Conservation (phyloP, 2,888 invertebrate species). For the Polymixis flavicincta region DNA sequence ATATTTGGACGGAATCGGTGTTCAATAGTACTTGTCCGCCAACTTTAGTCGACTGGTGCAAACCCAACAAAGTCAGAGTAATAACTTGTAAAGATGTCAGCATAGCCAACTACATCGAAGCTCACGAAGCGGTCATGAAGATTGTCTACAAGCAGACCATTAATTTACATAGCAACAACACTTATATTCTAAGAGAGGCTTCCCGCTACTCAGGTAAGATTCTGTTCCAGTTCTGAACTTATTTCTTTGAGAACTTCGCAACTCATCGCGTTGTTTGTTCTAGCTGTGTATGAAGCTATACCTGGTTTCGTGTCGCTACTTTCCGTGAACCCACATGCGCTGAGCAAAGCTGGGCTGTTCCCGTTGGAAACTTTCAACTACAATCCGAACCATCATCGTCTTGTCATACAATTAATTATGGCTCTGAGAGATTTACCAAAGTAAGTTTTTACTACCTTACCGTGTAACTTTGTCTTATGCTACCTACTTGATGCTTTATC, state of each 20-base stretch:
- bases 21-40: conserved; percentile 87
- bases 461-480: conserved; percentile 6
- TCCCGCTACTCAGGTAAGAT: conserved; percentile 86
- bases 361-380: conserved; percentile 82
- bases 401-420: conserved; percentile 88
- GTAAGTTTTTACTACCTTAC: conserved; percentile 73
- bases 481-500: conserved; percentile 4
- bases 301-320: conserved; percentile 88
- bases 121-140: conserved; percentile 88
- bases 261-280: conserved; percentile 59
- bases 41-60: conserved; percentile 87
- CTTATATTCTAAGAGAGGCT: conserved; percentile 86
- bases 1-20: conserved; percentile 86
- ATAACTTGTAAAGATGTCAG: conserved; percentile 89
- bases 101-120: conserved; percentile 88
- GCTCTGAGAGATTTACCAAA: conserved; percentile 90
- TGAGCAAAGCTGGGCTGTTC: conserved; percentile 87
- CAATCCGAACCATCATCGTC: conserved; percentile 85
- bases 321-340: conserved; percentile 88
- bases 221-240: conserved; percentile 39
- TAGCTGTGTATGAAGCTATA: conserved; percentile 90
- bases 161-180: conserved; percentile 87
- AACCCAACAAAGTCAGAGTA: conserved; percentile 84
- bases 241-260: conserved; percentile 43
- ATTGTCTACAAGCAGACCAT: conserved; percentile 86